Conservation (phyloP, 2,113 vertebrate genomes). For the Strigops habroptila region DNA sequence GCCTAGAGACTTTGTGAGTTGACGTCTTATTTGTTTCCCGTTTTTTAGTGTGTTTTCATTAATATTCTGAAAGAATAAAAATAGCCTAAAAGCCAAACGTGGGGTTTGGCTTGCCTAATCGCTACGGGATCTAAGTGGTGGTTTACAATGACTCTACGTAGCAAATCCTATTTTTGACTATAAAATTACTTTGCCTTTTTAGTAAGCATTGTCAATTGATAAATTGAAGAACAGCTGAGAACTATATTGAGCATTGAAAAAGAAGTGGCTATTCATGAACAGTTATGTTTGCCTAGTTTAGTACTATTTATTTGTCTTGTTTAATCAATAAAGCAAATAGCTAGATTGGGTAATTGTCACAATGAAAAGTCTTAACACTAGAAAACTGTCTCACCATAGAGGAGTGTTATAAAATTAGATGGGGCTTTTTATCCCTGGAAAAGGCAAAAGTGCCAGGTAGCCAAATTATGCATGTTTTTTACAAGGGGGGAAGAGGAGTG, state of each 20-base stretch:
- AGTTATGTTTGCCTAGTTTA: background rate
- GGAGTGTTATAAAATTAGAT: background rate
- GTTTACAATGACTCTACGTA: constrained; percentile 44
- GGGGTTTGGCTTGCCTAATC: constrained; percentile 65
- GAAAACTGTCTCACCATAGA: background rate
- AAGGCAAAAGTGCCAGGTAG: background rate
- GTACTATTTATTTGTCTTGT: background rate
- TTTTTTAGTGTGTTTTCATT: constrained; percentile 73
- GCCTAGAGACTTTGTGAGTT: constrained; percentile 89
- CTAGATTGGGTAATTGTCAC: background rate
- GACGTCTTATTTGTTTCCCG: constrained; percentile 79
- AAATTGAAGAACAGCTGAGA: constrained; percentile 15
- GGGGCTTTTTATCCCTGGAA: background rate
- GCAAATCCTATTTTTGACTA: constrained; percentile 14
- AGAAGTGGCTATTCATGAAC: background rate
- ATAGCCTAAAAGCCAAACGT: constrained; percentile 64
- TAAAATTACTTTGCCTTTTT: constrained; percentile 26
- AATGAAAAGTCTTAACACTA: background rate
- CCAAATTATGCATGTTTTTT: background rate
- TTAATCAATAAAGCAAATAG: background rate
- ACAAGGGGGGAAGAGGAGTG: background rate
- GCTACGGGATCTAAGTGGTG: constrained; percentile 44
- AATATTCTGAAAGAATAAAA: constrained; percentile 75
- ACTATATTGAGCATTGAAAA: background rate
- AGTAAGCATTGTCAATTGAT: background rate